Percentiles rank a stretch among this genome's conserved stretches.
Evolutionary conservation across 2,888 invertebrate species (phyloP).

Genomic region (Eumerus sabulonum): DNA sequence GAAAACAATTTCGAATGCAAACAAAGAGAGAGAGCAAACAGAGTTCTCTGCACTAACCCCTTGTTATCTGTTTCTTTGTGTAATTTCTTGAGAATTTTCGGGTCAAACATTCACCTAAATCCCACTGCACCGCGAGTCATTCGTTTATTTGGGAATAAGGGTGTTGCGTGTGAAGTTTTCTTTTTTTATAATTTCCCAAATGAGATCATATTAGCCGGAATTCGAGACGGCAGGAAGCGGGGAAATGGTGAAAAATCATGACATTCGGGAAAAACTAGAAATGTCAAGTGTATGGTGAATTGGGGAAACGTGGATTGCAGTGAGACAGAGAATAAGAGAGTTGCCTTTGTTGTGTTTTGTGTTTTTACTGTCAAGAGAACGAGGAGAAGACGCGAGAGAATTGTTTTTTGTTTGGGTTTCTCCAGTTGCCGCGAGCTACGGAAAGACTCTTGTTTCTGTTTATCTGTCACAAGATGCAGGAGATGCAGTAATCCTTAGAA

Average conservation of each 20-base stretch:
- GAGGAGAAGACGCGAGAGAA: slow-evolving; percentile 1
- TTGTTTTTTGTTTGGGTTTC: too few relatives aligned
- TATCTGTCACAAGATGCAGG: too few relatives aligned
- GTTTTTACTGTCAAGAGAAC: neutral
- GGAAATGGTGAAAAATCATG: slow-evolving; percentile 20
- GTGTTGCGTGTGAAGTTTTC: too few relatives aligned
- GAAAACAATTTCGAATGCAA: too few relatives aligned
- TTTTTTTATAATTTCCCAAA: too few relatives aligned
- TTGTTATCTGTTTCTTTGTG: neutral
- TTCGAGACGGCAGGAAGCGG: neutral
- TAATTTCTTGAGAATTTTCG: too few relatives aligned
- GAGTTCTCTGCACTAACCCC: neutral
- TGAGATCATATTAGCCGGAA: neutral
- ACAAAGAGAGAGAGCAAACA: too few relatives aligned
- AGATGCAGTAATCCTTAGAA: too few relatives aligned
- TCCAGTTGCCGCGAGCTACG: too few relatives aligned
- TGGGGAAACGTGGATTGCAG: slow-evolving; percentile 6
- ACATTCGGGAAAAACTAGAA: slow-evolving; percentile 43
- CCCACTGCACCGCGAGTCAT: slow-evolving; percentile 26
- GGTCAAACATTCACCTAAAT: neutral
- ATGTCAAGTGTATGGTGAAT: slow-evolving; percentile 56
- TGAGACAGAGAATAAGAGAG: slow-evolving; percentile 20
- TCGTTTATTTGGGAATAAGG: neutral
- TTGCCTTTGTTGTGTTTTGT: slow-evolving; percentile 1
- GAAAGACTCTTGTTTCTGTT: too few relatives aligned